Base-by-base conservation (phyloP, 1,140 invertebrate species). In the Tetranychus urticae region DNA sequence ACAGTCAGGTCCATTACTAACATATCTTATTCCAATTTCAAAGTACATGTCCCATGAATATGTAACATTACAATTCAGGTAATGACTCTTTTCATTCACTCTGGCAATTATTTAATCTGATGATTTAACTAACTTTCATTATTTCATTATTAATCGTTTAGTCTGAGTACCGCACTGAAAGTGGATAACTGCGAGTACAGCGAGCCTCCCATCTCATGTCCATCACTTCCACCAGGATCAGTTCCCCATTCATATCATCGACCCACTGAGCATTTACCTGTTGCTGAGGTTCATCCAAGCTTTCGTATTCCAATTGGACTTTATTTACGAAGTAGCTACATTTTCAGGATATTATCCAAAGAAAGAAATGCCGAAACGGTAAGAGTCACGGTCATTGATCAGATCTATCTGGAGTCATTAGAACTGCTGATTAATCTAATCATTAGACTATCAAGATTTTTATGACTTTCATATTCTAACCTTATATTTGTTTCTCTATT, bases 1-100 rank as follows among this genome's bases (percentile, higher is more conserved):
- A 42, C 50, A 60, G 6, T 42, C 34, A n/a, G 66, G 66, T 54
- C 62, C 64, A 45, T 39, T 59, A 2, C 65, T 65, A 35, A 58
- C 57, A 47, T 67, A 67, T 58, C 46, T 57, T 31, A 65, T 67
- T 54, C 66, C 66, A 31, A 48, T 67, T 23, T 67, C 66, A 10
- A 64, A 65, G 35, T 65, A 63, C 42, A 67, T 67, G 66, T 50
- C 39, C 5, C 59, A 64, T n/a, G 66, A 67, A 62, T 67, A 65
- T 62, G 59, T 67, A 5, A 67, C 66, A 10, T 45, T 67, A 39
- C 66, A 67, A 36, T 67, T 67, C 48, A 65, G 63, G 66, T 52
- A 23, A 52, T n/a, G 8, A 23, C 23, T 46, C 14, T 46, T 66
- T 62, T 45, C 59, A 31, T 46, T 56, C 50, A 23, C 23, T 0